These are phyloP conservation scores for Serrognathus titanus DNA, from an alignment of 2,888 invertebrate genomes.

Conservation along the genomic window DNA sequence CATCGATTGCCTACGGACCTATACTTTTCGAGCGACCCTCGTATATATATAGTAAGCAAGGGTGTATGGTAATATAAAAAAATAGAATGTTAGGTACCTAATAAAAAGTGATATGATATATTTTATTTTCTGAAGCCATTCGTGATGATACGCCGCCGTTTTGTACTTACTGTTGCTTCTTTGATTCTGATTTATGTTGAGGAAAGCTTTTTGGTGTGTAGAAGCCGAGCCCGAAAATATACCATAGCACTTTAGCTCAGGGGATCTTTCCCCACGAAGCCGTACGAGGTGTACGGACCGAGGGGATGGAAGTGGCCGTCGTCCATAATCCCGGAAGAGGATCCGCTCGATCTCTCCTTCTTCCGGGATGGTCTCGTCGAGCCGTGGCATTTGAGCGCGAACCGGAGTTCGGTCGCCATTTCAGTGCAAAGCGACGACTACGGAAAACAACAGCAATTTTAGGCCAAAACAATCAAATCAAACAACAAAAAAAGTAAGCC, in stretches of 20 bases:
- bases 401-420: constrained; percentile 69
- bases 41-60: too few species aligned
- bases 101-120: too few species aligned
- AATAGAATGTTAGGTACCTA: too few species aligned
- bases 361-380: constrained; percentile 52
- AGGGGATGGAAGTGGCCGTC: constrained; percentile 48
- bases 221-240: too few species aligned
- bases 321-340: constrained; percentile 33
- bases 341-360: constrained; percentile 33
- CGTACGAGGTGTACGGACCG: constrained; percentile 62
- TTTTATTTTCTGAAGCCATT: too few species aligned
- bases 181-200: too few species aligned
- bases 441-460: constrained; percentile 24
- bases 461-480: not conserved
- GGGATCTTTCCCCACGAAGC: constrained; percentile 55
- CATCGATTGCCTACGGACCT: too few species aligned
- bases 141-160: too few species aligned
- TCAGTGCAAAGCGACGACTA: constrained; percentile 71
- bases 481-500: constrained; percentile 10
- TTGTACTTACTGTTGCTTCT: too few species aligned
- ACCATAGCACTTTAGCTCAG: constrained; percentile 32
- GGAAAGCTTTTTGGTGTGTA: too few species aligned
- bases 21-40: too few species aligned
- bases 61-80: too few species aligned
- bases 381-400: constrained; percentile 65